Evolutionary conservation across 2,797 vertebrate genomes (phyloP).

Genomic region (Muraenolepis orangiensis): DNA sequence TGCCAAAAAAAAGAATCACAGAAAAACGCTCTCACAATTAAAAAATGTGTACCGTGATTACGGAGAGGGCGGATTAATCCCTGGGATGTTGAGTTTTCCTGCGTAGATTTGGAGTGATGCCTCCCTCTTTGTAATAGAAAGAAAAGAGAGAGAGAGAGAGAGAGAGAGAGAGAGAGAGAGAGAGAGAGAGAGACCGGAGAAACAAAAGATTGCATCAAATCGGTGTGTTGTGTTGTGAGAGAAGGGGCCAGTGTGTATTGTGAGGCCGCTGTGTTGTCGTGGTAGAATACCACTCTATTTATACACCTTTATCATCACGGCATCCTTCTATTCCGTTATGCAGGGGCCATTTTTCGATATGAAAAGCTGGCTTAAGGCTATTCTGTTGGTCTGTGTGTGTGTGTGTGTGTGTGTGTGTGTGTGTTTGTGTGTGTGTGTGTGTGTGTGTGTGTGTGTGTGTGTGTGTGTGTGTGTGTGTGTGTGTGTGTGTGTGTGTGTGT

Average conservation of each 20-base stretch:
- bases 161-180: too few species aligned
- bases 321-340: not conserved
- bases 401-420: slow-evolving; percentile 26
- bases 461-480: slow-evolving; percentile 27
- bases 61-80: slow-evolving; percentile 71
- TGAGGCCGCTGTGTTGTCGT: too few species aligned
- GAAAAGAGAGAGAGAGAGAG: too few species aligned
- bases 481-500: slow-evolving; percentile 14
- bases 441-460: not conserved
- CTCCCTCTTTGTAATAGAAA: slow-evolving; percentile 66
- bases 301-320: not conserved
- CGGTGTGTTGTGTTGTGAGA: slow-evolving; percentile 63
- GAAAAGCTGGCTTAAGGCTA: not conserved
- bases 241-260: slow-evolving; percentile 53
- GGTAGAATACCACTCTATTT: not conserved
- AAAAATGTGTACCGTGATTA: slow-evolving; percentile 71
- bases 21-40: slow-evolving; percentile 67
- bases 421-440: slow-evolving; percentile 30
- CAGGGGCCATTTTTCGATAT: not conserved
- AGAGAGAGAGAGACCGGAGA: slow-evolving; percentile 42
- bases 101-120: slow-evolving; percentile 63
- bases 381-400: not conserved
- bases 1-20: not conserved
- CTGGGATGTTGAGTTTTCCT: slow-evolving; percentile 66
- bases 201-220: slow-evolving; percentile 51